phyloP scores from a whole-genome alignment of 2,797 vertebrate species.

The Oreonectes daqikongensis region DNA sequence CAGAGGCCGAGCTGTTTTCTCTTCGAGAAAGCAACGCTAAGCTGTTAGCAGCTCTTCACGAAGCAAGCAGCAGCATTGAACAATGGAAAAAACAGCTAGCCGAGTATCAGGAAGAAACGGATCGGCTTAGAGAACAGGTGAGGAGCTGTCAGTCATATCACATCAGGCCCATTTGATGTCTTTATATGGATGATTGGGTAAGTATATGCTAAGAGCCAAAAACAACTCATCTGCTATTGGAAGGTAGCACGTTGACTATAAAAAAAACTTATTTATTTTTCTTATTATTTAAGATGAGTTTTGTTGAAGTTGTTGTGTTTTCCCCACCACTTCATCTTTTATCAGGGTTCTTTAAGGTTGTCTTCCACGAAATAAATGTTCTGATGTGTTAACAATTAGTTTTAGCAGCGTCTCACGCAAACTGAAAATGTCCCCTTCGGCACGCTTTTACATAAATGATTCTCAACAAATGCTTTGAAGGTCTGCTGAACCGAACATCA shows the following conservation, averaged over 20 bases:
- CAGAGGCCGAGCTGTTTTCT: constrained; percentile 92
- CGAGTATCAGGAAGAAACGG: constrained; percentile 90
- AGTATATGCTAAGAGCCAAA: too few relatives aligned
- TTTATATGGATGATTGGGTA: too few relatives aligned
- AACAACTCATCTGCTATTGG: too few relatives aligned
- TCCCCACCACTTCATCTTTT: neutral
- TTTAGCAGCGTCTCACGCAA: constrained; percentile 15
- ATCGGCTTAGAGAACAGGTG: constrained; percentile 86
- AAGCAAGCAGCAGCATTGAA: constrained; percentile 87
- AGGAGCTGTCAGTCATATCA: neutral
- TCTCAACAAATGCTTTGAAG: constrained; percentile 25
- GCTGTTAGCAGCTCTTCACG: constrained; percentile 87
- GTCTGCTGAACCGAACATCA: constrained; percentile 59
- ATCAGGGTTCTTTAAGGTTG: neutral
- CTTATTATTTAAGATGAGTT: too few relatives aligned
- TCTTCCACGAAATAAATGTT: neutral
- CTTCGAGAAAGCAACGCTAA: constrained; percentile 93
- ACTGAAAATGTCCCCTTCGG: constrained; percentile 18
- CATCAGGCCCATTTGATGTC: too few relatives aligned
- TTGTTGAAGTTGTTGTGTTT: neutral
- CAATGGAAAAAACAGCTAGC: constrained; percentile 93
- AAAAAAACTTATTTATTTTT: too few relatives aligned
- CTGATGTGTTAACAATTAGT: constrained; percentile 13
- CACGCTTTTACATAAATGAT: constrained; percentile 14
- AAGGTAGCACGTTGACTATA: too few relatives aligned